Conservation (phyloP, 2,113 vertebrate species). For the Mola mola region DNA sequence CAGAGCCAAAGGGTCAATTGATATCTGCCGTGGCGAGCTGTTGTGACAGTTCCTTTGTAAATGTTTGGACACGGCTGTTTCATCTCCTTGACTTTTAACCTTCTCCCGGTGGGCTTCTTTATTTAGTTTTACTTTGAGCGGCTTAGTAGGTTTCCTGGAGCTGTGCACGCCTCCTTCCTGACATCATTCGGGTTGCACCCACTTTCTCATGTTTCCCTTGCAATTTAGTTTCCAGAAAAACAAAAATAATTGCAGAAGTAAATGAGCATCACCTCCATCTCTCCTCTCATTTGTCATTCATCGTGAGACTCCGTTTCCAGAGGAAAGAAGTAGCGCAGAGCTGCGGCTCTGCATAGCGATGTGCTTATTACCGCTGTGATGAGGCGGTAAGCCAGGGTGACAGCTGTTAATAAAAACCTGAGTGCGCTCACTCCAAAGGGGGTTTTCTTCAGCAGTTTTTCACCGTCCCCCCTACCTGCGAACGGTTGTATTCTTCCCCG, state of each 20-base stretch:
- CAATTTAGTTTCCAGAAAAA: conserved; percentile 34
- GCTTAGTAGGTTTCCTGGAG: conserved; percentile 10
- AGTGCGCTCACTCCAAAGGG: conserved; percentile 27
- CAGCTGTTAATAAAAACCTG: conserved; percentile 66
- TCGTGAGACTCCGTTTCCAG: conserved; percentile 35
- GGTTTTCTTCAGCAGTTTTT: conserved; percentile 21
- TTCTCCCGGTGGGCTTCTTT: conserved; percentile 14
- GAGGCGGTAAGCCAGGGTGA: conserved; percentile 48
- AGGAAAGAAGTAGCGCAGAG: conserved; percentile 23
- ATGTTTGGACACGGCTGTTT: conserved; percentile 59
- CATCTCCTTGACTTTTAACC: conserved; percentile 53
- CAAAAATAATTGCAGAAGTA: conserved; percentile 58
- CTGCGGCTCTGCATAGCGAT: conserved; percentile 62
- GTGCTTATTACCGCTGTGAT: conserved; percentile 52
- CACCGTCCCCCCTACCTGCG: conserved; percentile 27
- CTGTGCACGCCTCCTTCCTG: conserved; percentile 6
- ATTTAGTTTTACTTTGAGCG: too few relatives aligned
- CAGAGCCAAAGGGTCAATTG: conserved; percentile 54
- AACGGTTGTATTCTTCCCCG: conserved; percentile 56
- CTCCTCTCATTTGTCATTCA: conserved; percentile 46
- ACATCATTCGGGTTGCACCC: conserved; percentile 12
- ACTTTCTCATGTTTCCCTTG: conserved; percentile 10
- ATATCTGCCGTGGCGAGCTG: conserved; percentile 55
- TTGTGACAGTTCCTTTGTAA: conserved; percentile 67
- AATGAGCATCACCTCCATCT: conserved; percentile 70